Conservation (phyloP, 2,888 invertebrate genomes). For the Hirtodrosophila duncani region DNA sequence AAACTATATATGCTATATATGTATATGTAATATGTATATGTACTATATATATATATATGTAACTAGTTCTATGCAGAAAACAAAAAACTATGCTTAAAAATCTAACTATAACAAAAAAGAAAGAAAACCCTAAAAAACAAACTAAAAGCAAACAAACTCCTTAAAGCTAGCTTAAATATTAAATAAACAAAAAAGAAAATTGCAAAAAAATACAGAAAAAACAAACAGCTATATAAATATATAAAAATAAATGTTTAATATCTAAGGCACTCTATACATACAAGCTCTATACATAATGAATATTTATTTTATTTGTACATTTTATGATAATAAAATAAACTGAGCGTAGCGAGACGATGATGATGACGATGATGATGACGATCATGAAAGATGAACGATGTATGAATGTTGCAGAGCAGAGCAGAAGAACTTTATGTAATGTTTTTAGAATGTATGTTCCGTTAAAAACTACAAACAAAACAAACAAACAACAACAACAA, state of each 20-base stretch:
- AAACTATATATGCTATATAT: slow-evolving; percentile 43
- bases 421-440: slow-evolving; percentile 69
- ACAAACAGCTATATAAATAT: slow-evolving; percentile 37
- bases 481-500: slow-evolving; percentile 15
- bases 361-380: slow-evolving; percentile 17
- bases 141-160: slow-evolving; percentile 40
- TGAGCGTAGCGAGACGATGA: slow-evolving; percentile 36
- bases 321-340: slow-evolving; percentile 70
- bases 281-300: slow-evolving; percentile 68
- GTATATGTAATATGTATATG: slow-evolving; percentile 57
- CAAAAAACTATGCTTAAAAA: slow-evolving; percentile 64
- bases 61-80: slow-evolving; percentile 49
- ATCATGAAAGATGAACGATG: slow-evolving; percentile 7
- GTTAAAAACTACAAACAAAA: slow-evolving; percentile 74
- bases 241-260: slow-evolving; percentile 52
- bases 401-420: slow-evolving; percentile 4
- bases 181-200: slow-evolving; percentile 13
- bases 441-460: slow-evolving; percentile 75
- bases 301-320: slow-evolving; percentile 76
- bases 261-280: slow-evolving; percentile 66
- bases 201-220: slow-evolving; percentile 16
- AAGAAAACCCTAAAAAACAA: slow-evolving; percentile 7
- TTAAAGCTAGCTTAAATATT: slow-evolving; percentile 25
- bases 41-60: slow-evolving; percentile 48
- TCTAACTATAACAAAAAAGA: slow-evolving; percentile 53